phyloP scores from a whole-genome alignment of 2,888 invertebrate species.

The Rhagium mordax region DNA sequence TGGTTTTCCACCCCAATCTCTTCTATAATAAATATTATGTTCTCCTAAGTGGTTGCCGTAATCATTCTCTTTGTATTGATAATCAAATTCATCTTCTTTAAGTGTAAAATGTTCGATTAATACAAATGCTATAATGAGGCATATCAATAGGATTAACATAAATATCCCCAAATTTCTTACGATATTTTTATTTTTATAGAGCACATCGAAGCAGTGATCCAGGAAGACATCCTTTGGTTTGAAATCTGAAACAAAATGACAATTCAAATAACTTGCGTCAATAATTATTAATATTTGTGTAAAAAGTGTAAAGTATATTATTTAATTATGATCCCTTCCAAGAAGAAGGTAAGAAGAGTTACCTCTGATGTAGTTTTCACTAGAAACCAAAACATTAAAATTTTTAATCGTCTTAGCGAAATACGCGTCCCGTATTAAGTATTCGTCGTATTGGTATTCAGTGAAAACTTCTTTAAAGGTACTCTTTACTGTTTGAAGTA shows the following conservation, averaged over 20 bases:
- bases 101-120: background rate
- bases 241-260: constrained; percentile 5
- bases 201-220: background rate
- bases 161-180: constrained; percentile 9
- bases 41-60: constrained; percentile 36
- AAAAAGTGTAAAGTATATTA: no score
- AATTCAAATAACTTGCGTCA: background rate
- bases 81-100: background rate
- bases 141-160: constrained; percentile 9
- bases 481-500: no score
- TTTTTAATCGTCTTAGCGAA: no score
- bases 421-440: no score
- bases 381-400: no score
- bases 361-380: no score
- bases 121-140: background rate
- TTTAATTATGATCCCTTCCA: no score
- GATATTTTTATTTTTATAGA: background rate
- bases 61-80: constrained; percentile 15
- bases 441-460: no score
- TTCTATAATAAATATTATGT: constrained; percentile 44
- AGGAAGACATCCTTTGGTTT: background rate
- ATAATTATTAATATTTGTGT: no score
- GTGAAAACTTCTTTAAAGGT: no score
- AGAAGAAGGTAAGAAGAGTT: no score
- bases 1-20: constrained; percentile 77